Evolutionary conservation across 2,113 vertebrate species (phyloP), one percentile per base, ranked within the genome.

Genomic region (Myotis davidii): DNA sequence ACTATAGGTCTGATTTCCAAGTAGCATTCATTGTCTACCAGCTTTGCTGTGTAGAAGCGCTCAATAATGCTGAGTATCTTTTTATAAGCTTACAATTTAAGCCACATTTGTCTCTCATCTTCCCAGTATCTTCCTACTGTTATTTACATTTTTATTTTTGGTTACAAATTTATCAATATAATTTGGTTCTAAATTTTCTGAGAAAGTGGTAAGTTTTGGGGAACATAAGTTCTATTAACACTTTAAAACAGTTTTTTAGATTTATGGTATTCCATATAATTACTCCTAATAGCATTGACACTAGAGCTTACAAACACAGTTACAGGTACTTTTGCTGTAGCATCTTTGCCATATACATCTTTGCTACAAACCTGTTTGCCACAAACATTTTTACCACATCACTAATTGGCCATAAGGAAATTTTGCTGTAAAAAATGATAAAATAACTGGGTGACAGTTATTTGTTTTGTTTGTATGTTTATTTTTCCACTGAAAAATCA

Each of bases 191-290:
- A 73, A 91, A 83, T 93, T 89, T 69, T 64, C 88, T 17, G 34
- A 27, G 11, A 61, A 91, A 76, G 54, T 45, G 6, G 37, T 74
- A 67, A 69, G 13, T 61, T 83, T 92, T 39, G 10, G 0, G n/a
- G 16, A 2, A 78, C 20, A 25, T 79, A 82, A 18, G 54, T 87
- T 37, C n/a, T 69, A 74, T 73, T 81, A 90, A 67, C 39, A 73
- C 86, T 82, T 96, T 82, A 83, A 83, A 95, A 72, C 18, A 67
- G 27, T 61, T 48, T 70, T 88, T 91, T 76, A 93, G 37, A 91
- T 29, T 78, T 91, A 69, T 93, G 27, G 1, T 34, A 84, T 85
- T 88, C 32, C 90, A 23, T 20, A 45, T 77, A 90, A 85, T 94
- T 91, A 65, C 17, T 86, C 88, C 42, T 73, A 69, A 82, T 29